Base-by-base conservation (phyloP, 2,113 vertebrate genomes). In the Lasiurus cinereus region DNA sequence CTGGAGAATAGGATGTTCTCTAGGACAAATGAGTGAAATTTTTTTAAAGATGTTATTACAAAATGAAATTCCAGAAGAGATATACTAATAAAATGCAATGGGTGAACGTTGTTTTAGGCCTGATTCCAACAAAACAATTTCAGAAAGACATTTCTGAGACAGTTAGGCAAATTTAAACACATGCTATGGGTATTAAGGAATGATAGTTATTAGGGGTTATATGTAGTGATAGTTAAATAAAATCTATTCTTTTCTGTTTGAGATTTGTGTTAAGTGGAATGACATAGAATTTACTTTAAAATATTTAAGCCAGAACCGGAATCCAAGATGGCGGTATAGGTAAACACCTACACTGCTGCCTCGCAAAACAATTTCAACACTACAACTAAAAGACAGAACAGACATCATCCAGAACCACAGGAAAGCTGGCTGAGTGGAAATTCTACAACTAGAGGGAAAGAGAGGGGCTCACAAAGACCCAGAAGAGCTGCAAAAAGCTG, bases 51-150 rank as follows among this genome's bases (percentile, higher is more conserved):
- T 84, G 56, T 83, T 31, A 29, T 52, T 50, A 87, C 6, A 94
- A 19, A 85, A 92, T 76, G 89, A 91, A 94, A 80, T 74, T 79
- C 69, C 36, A 67, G 59, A 73, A 82, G 8, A 92, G 24, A 73
- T 5, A 48, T 43, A 93, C 83, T 48, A 91, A 56, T 6, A 5
- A 66, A 67, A 83, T 74, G 12, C 66, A 92, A 87, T n/a, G 18
- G 22, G 12, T 84, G 0, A 62, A 52, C 91, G 50, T 56, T 83
- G 4, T 80, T 94, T 95, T 91, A 10, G n/a, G 83, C 22, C 14
- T 86, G 31, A 89, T 90, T 94, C 43, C 29, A 83, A 82, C 5
- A 39, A 73, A 94, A 80, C 8, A 86, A 56, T 19, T 82, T 56
- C 56, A 54, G 84, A 82, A 89, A 80, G 3, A 84, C 43, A 83